These are phyloP conservation scores for Cyclophora albipunctata DNA, from an alignment of 2,888 invertebrate species.

Conservation along the genomic window DNA sequence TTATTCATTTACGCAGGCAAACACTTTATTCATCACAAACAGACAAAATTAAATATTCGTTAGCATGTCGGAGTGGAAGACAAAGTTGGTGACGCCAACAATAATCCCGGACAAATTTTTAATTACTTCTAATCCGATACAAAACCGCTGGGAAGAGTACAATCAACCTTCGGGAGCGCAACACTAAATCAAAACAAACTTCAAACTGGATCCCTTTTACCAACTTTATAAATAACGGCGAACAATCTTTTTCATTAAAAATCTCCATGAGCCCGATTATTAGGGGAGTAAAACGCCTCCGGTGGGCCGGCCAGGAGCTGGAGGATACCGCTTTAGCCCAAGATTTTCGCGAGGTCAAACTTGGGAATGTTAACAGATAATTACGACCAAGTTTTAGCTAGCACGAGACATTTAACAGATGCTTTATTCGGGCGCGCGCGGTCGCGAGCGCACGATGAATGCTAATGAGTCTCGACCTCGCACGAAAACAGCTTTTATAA, in stretches of 20 bases:
- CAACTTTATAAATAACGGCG: slow-evolving; percentile 71
- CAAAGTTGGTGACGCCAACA: slow-evolving; percentile 16
- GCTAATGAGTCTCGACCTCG: slow-evolving; percentile 55
- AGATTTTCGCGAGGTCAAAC: slow-evolving; percentile 73
- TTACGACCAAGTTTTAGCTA: slow-evolving; percentile 71
- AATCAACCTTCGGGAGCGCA: slow-evolving; percentile 50
- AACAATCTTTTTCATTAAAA: slow-evolving; percentile 75
- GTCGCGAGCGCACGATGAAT: slow-evolving; percentile 72
- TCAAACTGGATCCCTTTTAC: slow-evolving; percentile 64
- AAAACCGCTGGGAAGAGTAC: slow-evolving; percentile 62
- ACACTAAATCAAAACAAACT: slow-evolving; percentile 73
- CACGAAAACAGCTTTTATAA: slow-evolving; percentile 44
- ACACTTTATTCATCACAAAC: too few relatives aligned
- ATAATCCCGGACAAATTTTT: slow-evolving; percentile 39
- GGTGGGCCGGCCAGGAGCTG: slow-evolving; percentile 52
- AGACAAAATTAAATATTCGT: too few relatives aligned
- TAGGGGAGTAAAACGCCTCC: slow-evolving; percentile 70
- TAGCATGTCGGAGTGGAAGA: slow-evolving; percentile 8
- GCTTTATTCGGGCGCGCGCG: slow-evolving; percentile 69
- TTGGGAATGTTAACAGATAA: slow-evolving; percentile 75
- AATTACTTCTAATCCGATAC: slow-evolving; percentile 59
- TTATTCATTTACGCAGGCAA: too few relatives aligned
- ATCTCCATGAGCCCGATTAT: slow-evolving; percentile 71
- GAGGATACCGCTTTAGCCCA: slow-evolving; percentile 49
- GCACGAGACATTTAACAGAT: slow-evolving; percentile 75